Percentiles rank a stretch among this genome's conserved stretches.
Conservation (phyloP, 37 sponge, comb jelly and placozoan species). For the Amphimedon queenslandica region DNA sequence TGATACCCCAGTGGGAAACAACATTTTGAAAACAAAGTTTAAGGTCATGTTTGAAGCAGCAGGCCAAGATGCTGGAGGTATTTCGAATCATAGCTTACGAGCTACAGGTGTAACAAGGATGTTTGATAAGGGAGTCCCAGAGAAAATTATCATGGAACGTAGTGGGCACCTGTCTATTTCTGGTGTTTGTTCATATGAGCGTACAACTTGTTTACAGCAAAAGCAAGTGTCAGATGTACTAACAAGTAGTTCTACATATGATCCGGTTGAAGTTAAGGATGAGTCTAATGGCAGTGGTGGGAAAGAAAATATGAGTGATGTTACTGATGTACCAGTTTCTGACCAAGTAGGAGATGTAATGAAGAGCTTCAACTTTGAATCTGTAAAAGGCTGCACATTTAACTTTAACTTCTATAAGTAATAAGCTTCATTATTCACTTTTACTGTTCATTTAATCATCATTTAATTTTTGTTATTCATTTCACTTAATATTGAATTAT, state of each 20-base stretch:
- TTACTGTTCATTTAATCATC: not conserved
- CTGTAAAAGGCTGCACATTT: not conserved
- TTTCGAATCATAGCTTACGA: not conserved
- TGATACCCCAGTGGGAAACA: not conserved
- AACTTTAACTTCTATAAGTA: not conserved
- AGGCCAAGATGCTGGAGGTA: not conserved
- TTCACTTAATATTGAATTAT: not conserved
- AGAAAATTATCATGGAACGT: conserved; percentile 17
- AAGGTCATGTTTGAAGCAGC: not conserved
- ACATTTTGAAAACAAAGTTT: not conserved
- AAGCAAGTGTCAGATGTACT: not conserved
- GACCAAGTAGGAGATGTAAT: too few relatives aligned
- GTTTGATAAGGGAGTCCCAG: not conserved
- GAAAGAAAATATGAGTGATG: too few relatives aligned
- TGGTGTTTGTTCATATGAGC: conserved; percentile 1
- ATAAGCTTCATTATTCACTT: not conserved
- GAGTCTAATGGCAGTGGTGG: too few relatives aligned
- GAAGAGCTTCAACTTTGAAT: not conserved
- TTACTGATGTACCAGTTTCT: too few relatives aligned
- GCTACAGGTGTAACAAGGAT: not conserved
- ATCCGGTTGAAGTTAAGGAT: not conserved
- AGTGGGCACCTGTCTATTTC: conserved; percentile 7
- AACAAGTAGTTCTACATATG: not conserved
- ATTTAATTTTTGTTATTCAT: not conserved
- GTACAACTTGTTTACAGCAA: not conserved